These are phyloP conservation scores for Alauda arvensis DNA, from an alignment of 2,797 vertebrate species.

Conservation along the genomic window DNA sequence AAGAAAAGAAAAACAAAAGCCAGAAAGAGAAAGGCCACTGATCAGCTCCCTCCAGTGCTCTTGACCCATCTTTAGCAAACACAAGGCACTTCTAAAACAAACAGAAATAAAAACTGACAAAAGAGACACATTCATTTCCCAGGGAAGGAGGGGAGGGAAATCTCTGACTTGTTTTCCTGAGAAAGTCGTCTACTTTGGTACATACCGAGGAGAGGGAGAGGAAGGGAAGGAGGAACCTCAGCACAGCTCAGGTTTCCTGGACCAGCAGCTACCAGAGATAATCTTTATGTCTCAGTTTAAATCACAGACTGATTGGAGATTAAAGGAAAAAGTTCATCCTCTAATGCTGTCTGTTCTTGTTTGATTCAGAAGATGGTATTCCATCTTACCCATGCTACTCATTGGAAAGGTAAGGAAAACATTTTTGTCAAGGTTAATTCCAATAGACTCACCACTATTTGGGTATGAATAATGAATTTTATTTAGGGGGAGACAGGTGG, in stretches of 20 bases:
- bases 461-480: slow-evolving; percentile 55
- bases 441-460: slow-evolving; percentile 56
- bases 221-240: slow-evolving; percentile 9
- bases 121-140: slow-evolving; percentile 34
- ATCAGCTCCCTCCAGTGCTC: slow-evolving; percentile 67
- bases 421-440: slow-evolving; percentile 54
- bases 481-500: slow-evolving; percentile 23
- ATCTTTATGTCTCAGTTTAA: slow-evolving; percentile 34
- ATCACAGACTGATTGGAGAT: slow-evolving; percentile 27
- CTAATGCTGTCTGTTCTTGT: slow-evolving; percentile 23
- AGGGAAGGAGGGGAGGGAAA: slow-evolving; percentile 5
- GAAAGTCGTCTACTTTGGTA: slow-evolving; percentile 63
- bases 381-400: slow-evolving; percentile 15
- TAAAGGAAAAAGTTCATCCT: slow-evolving; percentile 51
- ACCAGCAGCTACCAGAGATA: slow-evolving; percentile 31
- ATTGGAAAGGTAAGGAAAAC: slow-evolving; percentile 49
- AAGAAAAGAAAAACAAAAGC: slow-evolving; percentile 44
- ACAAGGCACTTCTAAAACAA: slow-evolving; percentile 74
- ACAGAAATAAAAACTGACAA: slow-evolving; percentile 44
- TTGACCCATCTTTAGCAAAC: slow-evolving; percentile 67
- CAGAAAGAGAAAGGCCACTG: slow-evolving; percentile 73
- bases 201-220: slow-evolving; percentile 2
- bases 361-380: slow-evolving; percentile 19
- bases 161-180: slow-evolving; percentile 59
- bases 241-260: slow-evolving; percentile 23